Conservation (phyloP, 2,888 invertebrate genomes). For the Bedellia somnulentella region DNA sequence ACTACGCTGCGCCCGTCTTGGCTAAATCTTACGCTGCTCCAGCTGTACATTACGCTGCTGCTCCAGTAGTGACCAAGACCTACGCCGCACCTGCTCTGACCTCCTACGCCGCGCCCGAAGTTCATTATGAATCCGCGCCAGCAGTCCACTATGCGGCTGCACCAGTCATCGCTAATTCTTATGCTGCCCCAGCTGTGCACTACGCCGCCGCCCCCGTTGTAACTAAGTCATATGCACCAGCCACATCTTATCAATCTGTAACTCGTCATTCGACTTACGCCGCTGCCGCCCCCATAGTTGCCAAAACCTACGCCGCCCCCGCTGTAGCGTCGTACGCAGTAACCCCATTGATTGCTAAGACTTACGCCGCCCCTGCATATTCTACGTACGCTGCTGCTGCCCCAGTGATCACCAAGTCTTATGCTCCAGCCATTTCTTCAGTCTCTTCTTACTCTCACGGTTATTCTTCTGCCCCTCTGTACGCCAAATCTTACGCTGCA, state of each 20-base stretch:
- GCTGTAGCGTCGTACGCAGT: constrained; percentile 22
- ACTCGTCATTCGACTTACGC: constrained; percentile 18
- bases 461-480: constrained; percentile 21
- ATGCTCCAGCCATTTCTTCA: constrained; percentile 13
- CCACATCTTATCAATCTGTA: constrained; percentile 23
- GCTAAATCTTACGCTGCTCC: constrained; percentile 16
- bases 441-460: constrained; percentile 25
- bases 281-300: constrained; percentile 17
- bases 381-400: constrained; percentile 6
- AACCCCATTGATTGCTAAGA: constrained; percentile 25
- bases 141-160: constrained; percentile 19
- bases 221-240: constrained; percentile 15
- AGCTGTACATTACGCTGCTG: constrained; percentile 21
- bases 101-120: constrained; percentile 31
- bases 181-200: constrained; percentile 19
- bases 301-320: constrained; percentile 33
- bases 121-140: constrained; percentile 24
- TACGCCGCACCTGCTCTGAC: constrained; percentile 13
- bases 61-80: constrained; percentile 10
- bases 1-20: constrained; percentile 11
- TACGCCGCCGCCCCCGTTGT: constrained; percentile 31
- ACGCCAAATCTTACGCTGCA: constrained; percentile 14
- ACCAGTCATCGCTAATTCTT: constrained; percentile 20
- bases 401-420: constrained; percentile 14
- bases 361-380: constrained; percentile 8